Conservation (phyloP, 2,113 vertebrate species). For the Salvelinus fontinalis region DNA sequence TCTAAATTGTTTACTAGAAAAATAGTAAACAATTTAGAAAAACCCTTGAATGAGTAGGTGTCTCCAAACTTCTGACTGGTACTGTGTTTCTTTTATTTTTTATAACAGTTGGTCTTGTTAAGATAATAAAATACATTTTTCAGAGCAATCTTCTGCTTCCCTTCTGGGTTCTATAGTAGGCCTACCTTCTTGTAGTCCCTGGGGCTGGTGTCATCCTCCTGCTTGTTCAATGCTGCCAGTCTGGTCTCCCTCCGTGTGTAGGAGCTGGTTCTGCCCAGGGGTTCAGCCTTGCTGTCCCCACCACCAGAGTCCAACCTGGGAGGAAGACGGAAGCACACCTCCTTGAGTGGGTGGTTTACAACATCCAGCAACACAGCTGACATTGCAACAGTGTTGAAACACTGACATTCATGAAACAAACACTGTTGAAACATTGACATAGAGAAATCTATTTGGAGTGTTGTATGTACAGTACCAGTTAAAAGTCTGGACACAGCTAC, state of each 20-base stretch:
- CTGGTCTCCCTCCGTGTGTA: conserved; percentile 87
- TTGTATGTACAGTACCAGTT: not conserved
- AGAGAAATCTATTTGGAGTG: too few species aligned
- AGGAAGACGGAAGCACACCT: conserved; percentile 16
- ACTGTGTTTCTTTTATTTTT: too few species aligned
- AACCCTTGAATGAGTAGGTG: too few species aligned
- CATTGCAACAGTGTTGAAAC: not conserved
- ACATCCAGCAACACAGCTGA: not conserved
- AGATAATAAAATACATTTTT: too few species aligned
- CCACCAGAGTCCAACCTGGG: conserved; percentile 83
- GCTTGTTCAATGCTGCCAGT: conserved; percentile 76
- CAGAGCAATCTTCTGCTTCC: too few species aligned
- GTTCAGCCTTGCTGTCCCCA: conserved; percentile 78
- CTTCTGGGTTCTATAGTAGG: not conserved
- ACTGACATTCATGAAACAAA: not conserved
- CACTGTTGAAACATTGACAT: too few species aligned
- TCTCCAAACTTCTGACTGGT: too few species aligned
- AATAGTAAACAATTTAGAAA: too few species aligned
- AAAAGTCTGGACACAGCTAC: not conserved
- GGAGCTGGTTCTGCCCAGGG: conserved; percentile 76
- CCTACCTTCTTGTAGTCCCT: conserved; percentile 70
- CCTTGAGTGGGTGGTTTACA: conserved; percentile 16
- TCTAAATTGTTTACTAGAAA: too few species aligned
- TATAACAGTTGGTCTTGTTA: too few species aligned
- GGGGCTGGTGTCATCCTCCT: conserved; percentile 70